phyloP scores from a whole-genome alignment of 2,113 vertebrate genomes.

The Perca fluviatilis region DNA sequence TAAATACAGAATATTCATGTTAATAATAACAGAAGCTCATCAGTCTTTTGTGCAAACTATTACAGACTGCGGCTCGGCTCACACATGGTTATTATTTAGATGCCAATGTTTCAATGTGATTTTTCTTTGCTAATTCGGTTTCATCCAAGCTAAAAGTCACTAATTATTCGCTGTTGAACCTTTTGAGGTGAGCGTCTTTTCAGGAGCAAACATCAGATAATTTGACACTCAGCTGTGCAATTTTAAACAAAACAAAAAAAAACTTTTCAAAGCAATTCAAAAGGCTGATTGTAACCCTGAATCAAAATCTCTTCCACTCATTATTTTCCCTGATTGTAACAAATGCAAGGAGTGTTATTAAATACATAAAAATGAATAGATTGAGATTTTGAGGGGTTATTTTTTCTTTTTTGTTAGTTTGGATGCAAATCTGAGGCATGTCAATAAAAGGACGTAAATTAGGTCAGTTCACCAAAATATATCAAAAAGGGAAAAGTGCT shows the following conservation, averaged over 20 bases:
- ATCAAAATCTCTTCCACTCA: slow-evolving; percentile 75
- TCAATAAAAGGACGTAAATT: slow-evolving; percentile 59
- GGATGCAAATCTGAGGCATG: slow-evolving; percentile 73
- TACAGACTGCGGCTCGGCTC: slow-evolving; percentile 42
- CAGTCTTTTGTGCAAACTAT: slow-evolving; percentile 72
- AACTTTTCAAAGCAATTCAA: slow-evolving; percentile 61
- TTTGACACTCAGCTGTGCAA: slow-evolving; percentile 85
- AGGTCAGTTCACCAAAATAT: slow-evolving; percentile 41
- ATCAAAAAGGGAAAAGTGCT: slow-evolving; percentile 82
- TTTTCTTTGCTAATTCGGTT: slow-evolving; percentile 22
- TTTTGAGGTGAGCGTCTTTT: slow-evolving; percentile 57
- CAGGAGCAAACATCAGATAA: slow-evolving; percentile 74
- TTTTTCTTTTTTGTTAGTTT: slow-evolving; percentile 31
- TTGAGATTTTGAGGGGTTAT: slow-evolving; percentile 64
- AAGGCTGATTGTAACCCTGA: slow-evolving; percentile 71
- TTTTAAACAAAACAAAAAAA: slow-evolving; percentile 58
- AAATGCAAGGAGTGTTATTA: slow-evolving; percentile 81
- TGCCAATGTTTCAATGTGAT: not conserved
- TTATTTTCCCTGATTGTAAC: slow-evolving; percentile 82
- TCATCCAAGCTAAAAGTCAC: not conserved
- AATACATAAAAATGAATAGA: slow-evolving; percentile 73
- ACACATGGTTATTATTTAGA: slow-evolving; percentile 31
- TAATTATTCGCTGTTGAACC: not conserved
- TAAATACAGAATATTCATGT: slow-evolving; percentile 35
- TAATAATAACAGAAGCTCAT: slow-evolving; percentile 32